phyloP scores from a whole-genome alignment of 2,113 vertebrate species.

The Oxyruncus cristatus region DNA sequence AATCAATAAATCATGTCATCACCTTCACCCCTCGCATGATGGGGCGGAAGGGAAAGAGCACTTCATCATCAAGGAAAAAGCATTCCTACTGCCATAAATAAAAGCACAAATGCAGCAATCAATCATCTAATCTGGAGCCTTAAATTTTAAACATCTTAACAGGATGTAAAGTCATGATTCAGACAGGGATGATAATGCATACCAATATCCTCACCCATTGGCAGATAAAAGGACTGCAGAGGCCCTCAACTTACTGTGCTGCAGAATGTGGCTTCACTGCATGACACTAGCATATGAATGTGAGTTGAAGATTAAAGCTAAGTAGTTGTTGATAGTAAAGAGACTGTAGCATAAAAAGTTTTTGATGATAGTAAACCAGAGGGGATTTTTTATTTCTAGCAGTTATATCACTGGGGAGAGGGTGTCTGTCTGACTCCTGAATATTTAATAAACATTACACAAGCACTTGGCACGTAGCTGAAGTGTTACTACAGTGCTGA shows the following conservation, averaged over 20 bases:
- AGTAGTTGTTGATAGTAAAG: conserved; percentile 31
- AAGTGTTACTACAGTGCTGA: background rate
- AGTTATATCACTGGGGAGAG: background rate
- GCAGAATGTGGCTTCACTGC: background rate
- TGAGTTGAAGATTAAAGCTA: conserved; percentile 63
- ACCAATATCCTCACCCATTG: conserved; percentile 8
- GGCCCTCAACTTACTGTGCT: conserved; percentile 3
- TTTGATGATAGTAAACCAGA: conserved; percentile 37
- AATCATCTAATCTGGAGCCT: conserved; percentile 69
- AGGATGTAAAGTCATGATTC: conserved; percentile 76
- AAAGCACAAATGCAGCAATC: conserved; percentile 74
- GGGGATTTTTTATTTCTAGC: conserved; percentile 32
- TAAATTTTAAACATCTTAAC: conserved; percentile 75
- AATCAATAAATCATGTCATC: conserved; percentile 80
- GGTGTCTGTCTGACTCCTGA: background rate
- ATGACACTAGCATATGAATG: conserved; percentile 12
- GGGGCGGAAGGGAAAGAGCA: conserved; percentile 38
- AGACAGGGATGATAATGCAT: conserved; percentile 52
- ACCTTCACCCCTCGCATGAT: conserved; percentile 68
- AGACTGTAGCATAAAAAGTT: background rate
- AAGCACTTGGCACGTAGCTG: background rate
- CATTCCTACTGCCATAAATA: conserved; percentile 66
- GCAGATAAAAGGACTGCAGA: conserved; percentile 43
- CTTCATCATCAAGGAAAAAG: conserved; percentile 72
- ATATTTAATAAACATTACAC: background rate